phyloP scores from a whole-genome alignment of 2,113 vertebrate species.

The Rhinolophus ferrumequinum region DNA sequence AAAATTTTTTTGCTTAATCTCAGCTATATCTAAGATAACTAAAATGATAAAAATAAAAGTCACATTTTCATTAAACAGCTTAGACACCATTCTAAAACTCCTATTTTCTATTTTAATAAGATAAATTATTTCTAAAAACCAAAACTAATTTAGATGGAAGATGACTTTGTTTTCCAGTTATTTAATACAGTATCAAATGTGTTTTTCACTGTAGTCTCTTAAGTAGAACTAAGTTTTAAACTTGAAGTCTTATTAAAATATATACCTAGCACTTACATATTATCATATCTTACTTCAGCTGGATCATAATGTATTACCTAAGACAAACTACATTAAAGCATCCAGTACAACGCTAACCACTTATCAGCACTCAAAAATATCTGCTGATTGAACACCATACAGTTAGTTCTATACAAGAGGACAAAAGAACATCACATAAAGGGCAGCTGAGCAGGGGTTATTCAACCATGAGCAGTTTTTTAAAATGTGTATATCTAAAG shows the following conservation, averaged over 20 bases:
- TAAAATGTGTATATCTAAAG: background rate
- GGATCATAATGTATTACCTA: background rate
- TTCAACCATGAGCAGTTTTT: background rate
- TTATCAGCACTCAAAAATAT: background rate
- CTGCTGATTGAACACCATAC: background rate
- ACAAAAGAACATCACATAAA: background rate
- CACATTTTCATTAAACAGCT: background rate
- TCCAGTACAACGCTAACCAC: background rate
- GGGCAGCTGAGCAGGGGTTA: background rate
- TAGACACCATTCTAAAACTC: background rate
- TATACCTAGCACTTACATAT: background rate
- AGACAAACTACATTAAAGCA: background rate
- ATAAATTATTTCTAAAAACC: conserved; percentile 2
- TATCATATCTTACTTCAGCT: background rate
- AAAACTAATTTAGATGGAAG: background rate
- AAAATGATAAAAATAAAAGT: background rate
- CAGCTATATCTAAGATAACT: background rate
- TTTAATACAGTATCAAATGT: background rate
- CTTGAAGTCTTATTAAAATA: conserved; percentile 25
- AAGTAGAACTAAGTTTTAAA: background rate
- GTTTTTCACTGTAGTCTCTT: background rate
- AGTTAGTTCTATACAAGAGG: background rate
- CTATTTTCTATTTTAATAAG: background rate
- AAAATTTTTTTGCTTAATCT: background rate
- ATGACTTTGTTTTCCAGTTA: conserved; percentile 4